These are phyloP conservation scores for Scolanthus callimorphus DNA, from an alignment of 92 coral and sea anemone genomes.

Conservation along the genomic window DNA sequence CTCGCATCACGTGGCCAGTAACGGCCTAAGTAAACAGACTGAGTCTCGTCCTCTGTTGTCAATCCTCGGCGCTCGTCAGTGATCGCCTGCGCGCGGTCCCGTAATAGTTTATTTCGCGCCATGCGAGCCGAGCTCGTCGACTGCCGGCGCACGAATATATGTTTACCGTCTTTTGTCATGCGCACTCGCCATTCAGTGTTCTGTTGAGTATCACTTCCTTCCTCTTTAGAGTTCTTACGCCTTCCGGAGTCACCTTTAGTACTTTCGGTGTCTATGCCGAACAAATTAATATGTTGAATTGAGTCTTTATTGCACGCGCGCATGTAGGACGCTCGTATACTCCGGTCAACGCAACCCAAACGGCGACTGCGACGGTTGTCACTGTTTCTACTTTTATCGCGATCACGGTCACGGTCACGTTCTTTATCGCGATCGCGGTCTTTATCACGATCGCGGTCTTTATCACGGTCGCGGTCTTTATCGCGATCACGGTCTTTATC, in stretches of 20 bases:
- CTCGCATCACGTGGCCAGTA: slow-evolving; percentile 94
- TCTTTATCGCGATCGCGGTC: slow-evolving; percentile 45
- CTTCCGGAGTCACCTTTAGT: slow-evolving; percentile 38
- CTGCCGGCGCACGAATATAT: slow-evolving; percentile 84
- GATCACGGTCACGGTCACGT: slow-evolving; percentile 44
- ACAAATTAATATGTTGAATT: slow-evolving; percentile 67
- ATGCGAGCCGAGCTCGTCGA: slow-evolving; percentile 60
- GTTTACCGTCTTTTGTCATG: slow-evolving; percentile 93
- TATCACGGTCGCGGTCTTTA: slow-evolving; percentile 65
- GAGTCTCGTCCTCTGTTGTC: slow-evolving; percentile 96
- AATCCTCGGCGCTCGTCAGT: slow-evolving; percentile 95
- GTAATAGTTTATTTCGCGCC: slow-evolving; percentile 85
- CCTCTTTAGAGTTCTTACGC: slow-evolving; percentile 55
- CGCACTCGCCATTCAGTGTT: slow-evolving; percentile 90
- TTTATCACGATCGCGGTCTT: slow-evolving; percentile 42
- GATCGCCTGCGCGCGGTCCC: slow-evolving; percentile 95
- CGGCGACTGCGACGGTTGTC: slow-evolving; percentile 73
- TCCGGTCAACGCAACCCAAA: slow-evolving; percentile 76
- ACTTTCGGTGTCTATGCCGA: slow-evolving; percentile 61
- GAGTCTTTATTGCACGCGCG: slow-evolving; percentile 76
- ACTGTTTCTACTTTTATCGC: slow-evolving; percentile 52
- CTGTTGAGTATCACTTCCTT: slow-evolving; percentile 52
- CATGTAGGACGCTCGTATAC: slow-evolving; percentile 87
- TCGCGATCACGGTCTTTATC: slow-evolving; percentile 53
- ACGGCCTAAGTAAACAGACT: slow-evolving; percentile 91